Evolutionary conservation across 2,113 vertebrate genomes (phyloP).

Genomic region (Martes martes): DNA sequence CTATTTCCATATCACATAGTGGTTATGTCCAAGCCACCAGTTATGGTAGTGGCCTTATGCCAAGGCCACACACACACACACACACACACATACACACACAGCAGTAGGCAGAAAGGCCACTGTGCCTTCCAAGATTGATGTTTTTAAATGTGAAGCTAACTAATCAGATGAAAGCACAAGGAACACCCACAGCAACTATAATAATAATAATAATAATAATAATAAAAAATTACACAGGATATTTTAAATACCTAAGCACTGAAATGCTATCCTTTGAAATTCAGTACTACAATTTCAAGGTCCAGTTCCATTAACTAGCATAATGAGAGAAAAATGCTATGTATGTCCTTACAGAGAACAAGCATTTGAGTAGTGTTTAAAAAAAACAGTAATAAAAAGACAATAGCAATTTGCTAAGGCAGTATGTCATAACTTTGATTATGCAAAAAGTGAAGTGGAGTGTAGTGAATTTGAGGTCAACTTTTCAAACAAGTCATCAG

Average conservation of each 20-base stretch:
- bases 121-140: neutral
- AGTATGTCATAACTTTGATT: conserved; percentile 25
- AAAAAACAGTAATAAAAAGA: conserved; percentile 61
- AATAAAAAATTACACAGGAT: neutral
- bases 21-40: neutral
- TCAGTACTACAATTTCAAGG: conserved; percentile 44
- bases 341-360: conserved; percentile 11
- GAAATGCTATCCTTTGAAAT: conserved; percentile 33
- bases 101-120: neutral
- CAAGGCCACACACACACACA: neutral
- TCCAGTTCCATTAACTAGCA: conserved; percentile 48
- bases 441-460: conserved; percentile 57
- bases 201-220: neutral
- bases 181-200: neutral
- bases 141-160: neutral
- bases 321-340: conserved; percentile 16
- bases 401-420: conserved; percentile 65
- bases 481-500: conserved; percentile 64
- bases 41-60: neutral
- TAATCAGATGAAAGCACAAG: neutral
- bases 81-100: neutral
- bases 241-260: neutral
- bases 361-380: conserved; percentile 51
- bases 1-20: neutral
- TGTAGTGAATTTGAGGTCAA: conserved; percentile 74